Conservation (phyloP, 2,797 vertebrate species). For the Aphelocoma californica region DNA sequence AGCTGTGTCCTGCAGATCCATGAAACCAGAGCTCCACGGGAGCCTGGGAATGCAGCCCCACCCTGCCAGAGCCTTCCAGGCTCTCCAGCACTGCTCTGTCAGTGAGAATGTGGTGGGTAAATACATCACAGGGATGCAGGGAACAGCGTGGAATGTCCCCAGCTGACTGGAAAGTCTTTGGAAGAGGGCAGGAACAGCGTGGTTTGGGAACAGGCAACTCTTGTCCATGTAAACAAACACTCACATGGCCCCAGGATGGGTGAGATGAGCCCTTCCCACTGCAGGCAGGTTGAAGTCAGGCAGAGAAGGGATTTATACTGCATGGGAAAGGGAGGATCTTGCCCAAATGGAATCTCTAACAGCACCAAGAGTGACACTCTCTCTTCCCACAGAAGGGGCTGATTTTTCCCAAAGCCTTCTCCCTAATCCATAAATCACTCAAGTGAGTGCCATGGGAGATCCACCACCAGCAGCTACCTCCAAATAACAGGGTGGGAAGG, state of each 20-base stretch:
- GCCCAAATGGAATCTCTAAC: neutral
- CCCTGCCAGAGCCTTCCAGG: neutral
- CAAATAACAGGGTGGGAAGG: neutral
- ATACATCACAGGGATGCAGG: neutral
- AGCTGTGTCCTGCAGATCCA: neutral
- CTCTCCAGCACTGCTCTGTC: neutral
- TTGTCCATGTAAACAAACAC: neutral
- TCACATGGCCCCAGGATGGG: neutral
- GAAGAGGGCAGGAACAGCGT: neutral
- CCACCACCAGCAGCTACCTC: neutral
- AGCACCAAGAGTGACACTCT: neutral
- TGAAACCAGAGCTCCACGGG: neutral
- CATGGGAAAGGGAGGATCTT: neutral
- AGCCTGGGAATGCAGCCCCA: neutral
- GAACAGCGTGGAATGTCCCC: neutral
- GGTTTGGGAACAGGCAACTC: neutral
- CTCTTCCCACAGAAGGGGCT: neutral
- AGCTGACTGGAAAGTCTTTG: neutral
- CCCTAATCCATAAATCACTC: neutral
- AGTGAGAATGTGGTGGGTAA: fast-evolving
- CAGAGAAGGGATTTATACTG: neutral
- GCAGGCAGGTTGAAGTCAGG: neutral
- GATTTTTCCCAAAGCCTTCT: neutral
- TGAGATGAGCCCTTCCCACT: fast-evolving
- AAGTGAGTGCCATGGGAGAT: neutral